phyloP scores from a whole-genome alignment of 2,888 invertebrate species.

The Aplocera efformata region DNA sequence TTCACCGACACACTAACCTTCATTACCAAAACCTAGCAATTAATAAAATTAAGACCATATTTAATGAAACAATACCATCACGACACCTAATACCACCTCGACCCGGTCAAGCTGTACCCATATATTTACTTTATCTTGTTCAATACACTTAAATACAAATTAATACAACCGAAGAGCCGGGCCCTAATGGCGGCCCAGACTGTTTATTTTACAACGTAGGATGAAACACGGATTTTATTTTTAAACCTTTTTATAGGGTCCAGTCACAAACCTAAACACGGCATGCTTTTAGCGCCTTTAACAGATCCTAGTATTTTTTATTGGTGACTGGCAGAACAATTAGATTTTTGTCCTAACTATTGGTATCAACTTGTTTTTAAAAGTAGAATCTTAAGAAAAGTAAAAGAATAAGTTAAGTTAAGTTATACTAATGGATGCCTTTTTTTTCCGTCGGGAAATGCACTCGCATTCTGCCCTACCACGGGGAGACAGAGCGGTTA shows the following conservation, averaged over 20 bases:
- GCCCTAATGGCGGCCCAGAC: slow-evolving; percentile 69
- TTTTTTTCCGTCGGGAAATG: too few relatives aligned
- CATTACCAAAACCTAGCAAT: too few relatives aligned
- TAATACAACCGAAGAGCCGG: slow-evolving; percentile 75
- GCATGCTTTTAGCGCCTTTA: slow-evolving; percentile 65
- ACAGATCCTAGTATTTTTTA: slow-evolving; percentile 37
- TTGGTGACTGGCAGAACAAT: slow-evolving; percentile 26
- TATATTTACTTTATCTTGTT: slow-evolving; percentile 79
- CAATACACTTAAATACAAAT: slow-evolving; percentile 81
- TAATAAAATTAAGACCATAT: too few relatives aligned
- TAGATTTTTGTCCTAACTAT: too few relatives aligned
- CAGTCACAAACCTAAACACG: slow-evolving; percentile 30
- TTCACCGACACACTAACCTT: too few relatives aligned
- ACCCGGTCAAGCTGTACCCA: slow-evolving; percentile 54
- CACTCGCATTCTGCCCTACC: too few relatives aligned
- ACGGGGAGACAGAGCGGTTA: too few relatives aligned
- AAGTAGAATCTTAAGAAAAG: too few relatives aligned
- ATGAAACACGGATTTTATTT: slow-evolving; percentile 66
- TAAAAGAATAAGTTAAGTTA: too few relatives aligned
- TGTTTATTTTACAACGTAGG: slow-evolving; percentile 79
- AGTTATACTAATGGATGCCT: too few relatives aligned
- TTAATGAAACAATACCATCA: slow-evolving; percentile 1
- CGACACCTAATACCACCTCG: slow-evolving; percentile 51
- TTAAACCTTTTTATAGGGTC: slow-evolving; percentile 51
- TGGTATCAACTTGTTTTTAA: too few relatives aligned